Evolutionary conservation across 2,888 invertebrate species (phyloP), one percentile per base, ranked within the genome.

Genomic region (Caenorhabditis plicata): DNA sequence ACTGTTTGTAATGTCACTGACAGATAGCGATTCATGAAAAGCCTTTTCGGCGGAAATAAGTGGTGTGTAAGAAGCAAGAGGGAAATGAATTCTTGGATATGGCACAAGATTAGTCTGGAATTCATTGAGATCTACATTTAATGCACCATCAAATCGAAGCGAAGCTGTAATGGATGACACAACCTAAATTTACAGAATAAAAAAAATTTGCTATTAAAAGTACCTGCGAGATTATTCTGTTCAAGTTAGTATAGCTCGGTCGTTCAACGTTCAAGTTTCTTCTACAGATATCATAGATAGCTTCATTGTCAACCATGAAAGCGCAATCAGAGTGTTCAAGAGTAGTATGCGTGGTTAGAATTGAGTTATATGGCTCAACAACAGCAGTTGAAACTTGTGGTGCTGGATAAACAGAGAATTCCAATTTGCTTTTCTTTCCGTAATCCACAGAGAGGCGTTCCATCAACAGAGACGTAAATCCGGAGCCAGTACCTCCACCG

Each of bases 321-420:
- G 83, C 82, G 68, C 85, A 85, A 65, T 84, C 83, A 3, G 83
- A 82, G 70, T 84, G 84, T 73, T 85, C 85, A 55, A 85, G 76
- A n/a, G 85, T 84, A 27, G 93, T 94, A 85, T 94, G 94, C 60
- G 94, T 94, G 81, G 92, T 93, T 80, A 94, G 74, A 50, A 94
- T 92, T 0, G 93, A 92, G 85, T 94, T 94, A 88, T 94, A 94
- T 0, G 92, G 92, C 82, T 93, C 92, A 82, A 85, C 84, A 20
- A 85, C 84, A 38, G 84, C 84, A 32, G 84, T 85, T n/a, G 85
- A 84, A 36, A 82, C 81, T 83, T 88, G 89, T 50, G 91, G 91
- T 19, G 91, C 90, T 13, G 92, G 91, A 81, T 92, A 92, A 60
- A 92, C 89, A 15, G 90, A 88, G 82, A 91, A 91, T 82, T 90